These are phyloP conservation scores for Heliconius himera DNA, from an alignment of 1,140 invertebrate species.

Conservation along the genomic window DNA sequence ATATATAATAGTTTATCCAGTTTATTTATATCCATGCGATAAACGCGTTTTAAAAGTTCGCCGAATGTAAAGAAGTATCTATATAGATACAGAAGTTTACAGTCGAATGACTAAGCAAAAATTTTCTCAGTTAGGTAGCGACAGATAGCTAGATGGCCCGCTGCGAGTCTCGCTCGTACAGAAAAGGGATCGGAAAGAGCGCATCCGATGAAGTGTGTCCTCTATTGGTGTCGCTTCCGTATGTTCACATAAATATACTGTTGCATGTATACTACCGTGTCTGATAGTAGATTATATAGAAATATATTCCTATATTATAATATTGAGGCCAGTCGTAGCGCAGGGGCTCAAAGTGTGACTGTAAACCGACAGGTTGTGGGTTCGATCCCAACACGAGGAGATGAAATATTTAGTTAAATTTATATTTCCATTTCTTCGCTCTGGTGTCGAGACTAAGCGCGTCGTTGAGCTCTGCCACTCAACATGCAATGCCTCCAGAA, in stretches of 20 bases:
- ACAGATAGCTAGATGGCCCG: conserved; percentile 52
- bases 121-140: conserved; percentile 53
- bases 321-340: too few relatives aligned
- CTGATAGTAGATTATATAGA: conserved; percentile 21
- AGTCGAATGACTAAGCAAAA: conserved; percentile 63
- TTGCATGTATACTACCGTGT: conserved; percentile 39
- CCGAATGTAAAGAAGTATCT: conserved; percentile 39
- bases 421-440: too few relatives aligned
- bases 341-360: too few relatives aligned
- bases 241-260: conserved; percentile 44
- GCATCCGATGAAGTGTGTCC: conserved; percentile 57
- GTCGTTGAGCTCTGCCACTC: too few relatives aligned
- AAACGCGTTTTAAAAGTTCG: not conserved
- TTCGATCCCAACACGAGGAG: too few relatives aligned
- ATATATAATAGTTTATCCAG: not conserved
- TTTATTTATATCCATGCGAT: not conserved
- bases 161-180: conserved; percentile 45
- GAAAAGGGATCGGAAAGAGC: conserved; percentile 62
- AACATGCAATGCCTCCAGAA: too few relatives aligned
- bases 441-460: too few relatives aligned
- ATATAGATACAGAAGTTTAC: conserved; percentile 50
- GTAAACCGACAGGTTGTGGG: too few relatives aligned
- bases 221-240: conserved; percentile 62
- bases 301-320: not conserved
- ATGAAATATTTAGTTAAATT: too few relatives aligned